Base-by-base conservation (phyloP, 2,113 vertebrate species). In the Sylvilagus bachmani region DNA sequence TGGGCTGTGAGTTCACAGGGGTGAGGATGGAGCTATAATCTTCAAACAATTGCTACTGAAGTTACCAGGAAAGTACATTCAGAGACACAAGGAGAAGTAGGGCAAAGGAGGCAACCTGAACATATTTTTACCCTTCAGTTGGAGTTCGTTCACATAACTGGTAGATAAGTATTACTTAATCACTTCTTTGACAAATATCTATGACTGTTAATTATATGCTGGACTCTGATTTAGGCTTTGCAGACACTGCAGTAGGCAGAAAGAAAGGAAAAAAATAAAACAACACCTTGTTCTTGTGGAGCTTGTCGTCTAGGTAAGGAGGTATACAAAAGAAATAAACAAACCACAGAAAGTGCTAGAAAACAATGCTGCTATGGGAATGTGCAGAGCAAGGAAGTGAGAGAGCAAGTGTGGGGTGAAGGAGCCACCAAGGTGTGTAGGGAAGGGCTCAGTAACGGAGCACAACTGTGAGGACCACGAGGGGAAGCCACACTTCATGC, bases 61-160 rank as follows among this genome's bases (percentile, higher is more conserved):
- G 74, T 91, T 62, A 79, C 4, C 53, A 91, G n/a, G 24, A 88
- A 83, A 86, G 93, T 67, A 93, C 38, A 85, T 78, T 93, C 31
- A 77, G 55, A 83, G 25, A 29, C n/a, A 75, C 25, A 83, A 64
- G 31, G 86, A 93, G 82, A 88, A 82, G 53, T 88, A 71, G 73
- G 33, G 29, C 29, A 80, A 38, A 53, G 89, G 78, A 12, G 6
- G 21, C 75, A 95, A 49, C n/a, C 44, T 71, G 33, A 74, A 6
- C 49, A 12, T 74, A 17, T 51, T 89, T 87, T 71, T 61, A 69
- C 3, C 36, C 73, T 71, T 81, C 62, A 75, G 3, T 17, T 85
- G 36, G 24, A 12, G 21, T 94, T 49, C 38, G 55, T 9, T 58
- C 19, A 66, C 29, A 36, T 7, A 75, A 64, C 10, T 27, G 61